Base-by-base conservation (phyloP, 2,888 invertebrate genomes). In the Torymus texanus region DNA sequence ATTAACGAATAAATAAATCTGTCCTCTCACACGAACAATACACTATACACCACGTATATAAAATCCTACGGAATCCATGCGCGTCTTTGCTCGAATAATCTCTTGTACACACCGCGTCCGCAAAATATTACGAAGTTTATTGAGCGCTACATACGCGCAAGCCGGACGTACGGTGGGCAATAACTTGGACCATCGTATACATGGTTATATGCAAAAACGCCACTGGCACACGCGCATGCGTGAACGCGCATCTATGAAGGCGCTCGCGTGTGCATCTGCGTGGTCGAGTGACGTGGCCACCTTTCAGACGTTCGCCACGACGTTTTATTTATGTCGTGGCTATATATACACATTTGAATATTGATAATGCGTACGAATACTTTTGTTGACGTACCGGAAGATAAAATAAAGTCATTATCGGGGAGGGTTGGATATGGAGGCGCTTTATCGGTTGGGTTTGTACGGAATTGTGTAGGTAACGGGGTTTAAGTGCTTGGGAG, bases 121-220 rank as follows among this genome's bases (percentile, higher is more conserved):
- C 65, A 75, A 79, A 79, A 75, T 79, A 75, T 75, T 65, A n/a
- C 59, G 41, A 65, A 75, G 75, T 79, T 79, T 79, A 79, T 79
- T 75, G 79, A 55, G 68, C 74, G 56, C 65, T 74, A 73, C 78
- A 50, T 68, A 62, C 18, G 70, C 51, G 41, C 8, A 8, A 61
- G 62, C 56, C 41, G 41, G 63, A 66, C 24, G 29, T 24, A 21
- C 12, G 21, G 55, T 55, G 18, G 51, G 68, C 63, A 70, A 70
- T 78, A 78, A 74, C 78, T 78, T 70, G 13, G 56, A 29, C 56
- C 2, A 21, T 24, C 50, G 55, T 2, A n/a, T 56, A n/a, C 5
- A 29, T 56, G 11, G 56, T 63, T 63, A 58, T 65, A n/a, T 41
- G 61, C 24, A 41, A 41, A 41, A 41, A 41, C n/a, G 41, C 41